A percentile compares a stretch with the other conserved stretches of the same genome.
phyloP scores from a whole-genome alignment of 2,888 invertebrate species.

The Lochmaea crataegi region DNA sequence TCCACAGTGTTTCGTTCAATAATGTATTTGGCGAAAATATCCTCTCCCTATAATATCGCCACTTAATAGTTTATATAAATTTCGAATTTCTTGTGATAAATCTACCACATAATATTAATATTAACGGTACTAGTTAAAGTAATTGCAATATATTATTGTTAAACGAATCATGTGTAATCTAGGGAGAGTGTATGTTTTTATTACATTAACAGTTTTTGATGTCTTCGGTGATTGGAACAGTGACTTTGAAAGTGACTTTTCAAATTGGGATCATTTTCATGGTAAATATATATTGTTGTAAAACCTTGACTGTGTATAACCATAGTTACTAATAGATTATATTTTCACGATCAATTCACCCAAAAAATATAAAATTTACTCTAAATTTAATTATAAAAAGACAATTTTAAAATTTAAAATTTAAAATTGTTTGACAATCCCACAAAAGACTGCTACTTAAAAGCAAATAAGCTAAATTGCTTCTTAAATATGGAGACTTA shows the following conservation, averaged over 20 bases:
- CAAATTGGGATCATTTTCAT: conserved; percentile 2
- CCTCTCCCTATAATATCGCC: neutral
- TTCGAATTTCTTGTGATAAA: neutral
- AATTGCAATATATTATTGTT: neutral
- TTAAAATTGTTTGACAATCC: too few species aligned
- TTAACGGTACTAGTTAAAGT: neutral
- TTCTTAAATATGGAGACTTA: too few species aligned
- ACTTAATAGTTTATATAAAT: neutral
- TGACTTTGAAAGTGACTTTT: conserved; percentile 8
- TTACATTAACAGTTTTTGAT: neutral
- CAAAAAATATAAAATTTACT: too few species aligned
- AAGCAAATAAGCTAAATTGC: too few species aligned
- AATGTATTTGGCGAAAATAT: neutral
- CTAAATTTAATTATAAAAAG: too few species aligned
- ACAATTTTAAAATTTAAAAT: too few species aligned
- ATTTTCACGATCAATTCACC: too few species aligned
- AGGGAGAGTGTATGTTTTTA: neutral
- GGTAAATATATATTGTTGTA: conserved; percentile 12
- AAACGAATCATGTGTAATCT: neutral
- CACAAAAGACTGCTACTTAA: too few species aligned
- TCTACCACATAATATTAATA: neutral
- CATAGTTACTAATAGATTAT: too few species aligned
- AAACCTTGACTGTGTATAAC: too few species aligned
- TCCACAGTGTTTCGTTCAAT: too few species aligned
- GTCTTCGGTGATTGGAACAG: neutral